Conservation (phyloP, 2,113 vertebrate genomes). For the Notarius quadriscutis region DNA sequence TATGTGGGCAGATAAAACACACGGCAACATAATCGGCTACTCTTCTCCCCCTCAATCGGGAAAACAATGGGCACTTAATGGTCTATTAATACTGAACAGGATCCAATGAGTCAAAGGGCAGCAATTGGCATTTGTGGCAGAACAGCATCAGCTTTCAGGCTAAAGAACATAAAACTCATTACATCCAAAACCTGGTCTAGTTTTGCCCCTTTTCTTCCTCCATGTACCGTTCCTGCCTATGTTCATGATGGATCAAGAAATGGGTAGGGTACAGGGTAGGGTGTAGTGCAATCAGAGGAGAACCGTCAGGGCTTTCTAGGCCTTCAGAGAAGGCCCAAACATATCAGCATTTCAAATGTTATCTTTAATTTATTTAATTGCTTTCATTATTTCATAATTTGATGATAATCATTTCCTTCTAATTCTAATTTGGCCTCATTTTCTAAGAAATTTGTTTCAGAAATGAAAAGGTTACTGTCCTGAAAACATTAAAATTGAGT, state of each 20-base stretch:
- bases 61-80: conserved; percentile 68
- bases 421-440: too few relatives aligned
- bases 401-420: too few relatives aligned
- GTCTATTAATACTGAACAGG: conserved; percentile 70
- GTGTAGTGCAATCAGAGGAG: neutral
- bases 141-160: conserved; percentile 49
- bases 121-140: conserved; percentile 66
- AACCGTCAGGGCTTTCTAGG: too few relatives aligned
- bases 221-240: neutral
- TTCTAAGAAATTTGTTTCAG: too few relatives aligned
- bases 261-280: neutral
- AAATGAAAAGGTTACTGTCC: too few relatives aligned
- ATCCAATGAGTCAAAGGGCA: conserved; percentile 66
- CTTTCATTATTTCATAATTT: too few relatives aligned
- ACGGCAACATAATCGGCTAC: conserved; percentile 62
- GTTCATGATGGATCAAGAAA: conserved; percentile 43
- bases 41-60: conserved; percentile 62
- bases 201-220: conserved; percentile 36
- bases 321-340: too few relatives aligned
- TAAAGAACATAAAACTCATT: conserved; percentile 57
- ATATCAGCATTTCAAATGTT: too few relatives aligned
- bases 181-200: conserved; percentile 47
- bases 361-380: too few relatives aligned
- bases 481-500: too few relatives aligned
- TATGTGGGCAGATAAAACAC: conserved; percentile 65